Percentiles rank a stretch among this genome's conserved stretches.
Evolutionary conservation across 2,888 invertebrate genomes (phyloP).

Genomic region (Caenorhabditis sp.): DNA sequence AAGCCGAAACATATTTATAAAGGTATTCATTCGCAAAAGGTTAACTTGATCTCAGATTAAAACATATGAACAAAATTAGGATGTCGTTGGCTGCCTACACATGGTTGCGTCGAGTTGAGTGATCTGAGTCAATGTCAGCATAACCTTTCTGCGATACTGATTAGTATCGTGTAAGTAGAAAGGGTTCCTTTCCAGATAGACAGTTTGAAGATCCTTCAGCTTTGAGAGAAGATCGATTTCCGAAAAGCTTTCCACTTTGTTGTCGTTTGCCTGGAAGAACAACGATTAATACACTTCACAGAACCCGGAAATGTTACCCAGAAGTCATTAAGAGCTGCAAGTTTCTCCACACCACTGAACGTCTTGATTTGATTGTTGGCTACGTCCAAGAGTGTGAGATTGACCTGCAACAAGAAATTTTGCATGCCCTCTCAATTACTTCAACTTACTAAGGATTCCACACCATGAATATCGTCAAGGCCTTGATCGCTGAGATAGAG

Average conservation of each 20-base stretch:
- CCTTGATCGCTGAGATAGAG: constrained; percentile 96
- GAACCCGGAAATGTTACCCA: constrained; percentile 88
- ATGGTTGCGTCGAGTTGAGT: constrained; percentile 93
- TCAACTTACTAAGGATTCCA: constrained; percentile 85
- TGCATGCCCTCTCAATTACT: no score
- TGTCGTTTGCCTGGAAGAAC: constrained; percentile 91
- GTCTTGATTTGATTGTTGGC: constrained; percentile 91
- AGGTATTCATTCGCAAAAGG: no score
- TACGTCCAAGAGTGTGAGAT: constrained; percentile 92
- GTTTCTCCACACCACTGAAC: constrained; percentile 90
- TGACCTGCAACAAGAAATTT: constrained; percentile 69
- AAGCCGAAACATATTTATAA: no score
- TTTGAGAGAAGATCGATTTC: constrained; percentile 88
- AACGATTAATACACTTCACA: not conserved
- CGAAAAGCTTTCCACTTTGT: constrained; percentile 91
- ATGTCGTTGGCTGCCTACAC: constrained; percentile 44
- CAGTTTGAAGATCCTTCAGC: constrained; percentile 86
- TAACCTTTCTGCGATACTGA: constrained; percentile 88
- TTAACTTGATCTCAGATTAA: no score
- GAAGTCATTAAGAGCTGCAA: constrained; percentile 92
- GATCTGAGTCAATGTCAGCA: constrained; percentile 91
- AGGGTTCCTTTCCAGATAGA: constrained; percentile 96
- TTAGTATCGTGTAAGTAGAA: constrained; percentile 73
- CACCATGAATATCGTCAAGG: constrained; percentile 89
- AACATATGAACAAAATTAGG: not conserved